phyloP scores from a whole-genome alignment of 2,797 vertebrate genomes.

The Halcyon leucocephala region DNA sequence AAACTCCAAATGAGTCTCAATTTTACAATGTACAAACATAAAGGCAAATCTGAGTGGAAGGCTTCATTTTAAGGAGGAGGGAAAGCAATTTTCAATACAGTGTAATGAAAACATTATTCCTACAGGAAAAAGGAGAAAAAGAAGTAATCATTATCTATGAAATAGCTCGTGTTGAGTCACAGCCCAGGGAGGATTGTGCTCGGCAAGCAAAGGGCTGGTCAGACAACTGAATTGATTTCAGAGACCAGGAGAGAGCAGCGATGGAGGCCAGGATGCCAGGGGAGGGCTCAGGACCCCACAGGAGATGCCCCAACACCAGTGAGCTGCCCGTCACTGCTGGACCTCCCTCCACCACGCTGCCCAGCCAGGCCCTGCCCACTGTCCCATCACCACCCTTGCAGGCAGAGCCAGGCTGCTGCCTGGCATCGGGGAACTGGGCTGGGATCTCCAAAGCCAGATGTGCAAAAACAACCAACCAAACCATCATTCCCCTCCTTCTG shows the following conservation, averaged over 20 bases:
- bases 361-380: rapidly evolving
- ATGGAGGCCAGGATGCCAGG: background rate
- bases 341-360: background rate
- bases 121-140: background rate
- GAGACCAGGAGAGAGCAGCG: background rate
- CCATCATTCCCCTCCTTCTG: background rate
- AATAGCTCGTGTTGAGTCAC: constrained; percentile 44
- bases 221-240: background rate
- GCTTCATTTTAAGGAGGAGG: constrained; percentile 39
- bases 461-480: background rate
- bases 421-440: rapidly evolving
- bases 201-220: rapidly evolving
- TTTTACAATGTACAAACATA: constrained; percentile 30
- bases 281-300: background rate
- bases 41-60: constrained; percentile 38
- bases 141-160: constrained; percentile 34
- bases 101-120: constrained; percentile 41
- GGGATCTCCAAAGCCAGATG: background rate
- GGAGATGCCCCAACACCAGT: background rate
- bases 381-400: background rate
- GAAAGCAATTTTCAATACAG: constrained; percentile 36
- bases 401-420: background rate
- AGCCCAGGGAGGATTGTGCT: background rate
- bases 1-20: constrained; percentile 22
- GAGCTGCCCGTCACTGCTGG: background rate